Base-by-base conservation (phyloP, 1,140 invertebrate species). In the Drosophila subobscura region DNA sequence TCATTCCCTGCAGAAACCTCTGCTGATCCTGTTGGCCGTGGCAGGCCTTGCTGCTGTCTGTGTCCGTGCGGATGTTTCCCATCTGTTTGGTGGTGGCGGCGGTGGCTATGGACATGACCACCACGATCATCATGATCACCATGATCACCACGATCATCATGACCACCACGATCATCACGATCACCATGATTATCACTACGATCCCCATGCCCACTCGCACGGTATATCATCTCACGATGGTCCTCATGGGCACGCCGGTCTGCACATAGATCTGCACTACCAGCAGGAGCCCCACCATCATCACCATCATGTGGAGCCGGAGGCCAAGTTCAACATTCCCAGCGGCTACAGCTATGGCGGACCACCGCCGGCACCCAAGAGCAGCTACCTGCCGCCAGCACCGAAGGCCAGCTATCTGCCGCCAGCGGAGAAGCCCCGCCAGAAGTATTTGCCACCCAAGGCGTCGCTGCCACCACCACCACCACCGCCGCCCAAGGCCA, bases 341-440 rank as follows among this genome's bases (percentile, higher is more conserved):
- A 50, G 67, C 45, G 83, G 83, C 50, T 88, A 88, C 27, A 88
- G 58, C 23, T 89, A 89, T 51, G 54, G 20, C 1, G 64, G 68
- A n/a, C 83, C 59, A 12, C 10, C 33, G 10, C 33, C 33, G 10
- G 33, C 33, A 12, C 33, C 33, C 3, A 59, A 59, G 22, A 23
- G 16, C 29, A 50, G 29, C 23, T 59, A 59, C 14, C 40, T 59
- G 46, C 57, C 57, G 10, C 27, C 27, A 33, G 45, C 61, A 12
- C 33, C 33, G 2, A 59, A 59, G 22, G 20, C 12, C 29, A 59
- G 29, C 37, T 59, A 59, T 10, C 40, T 59, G 46, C 57, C 57
- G 10, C 27, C 27, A 33, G 45, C 61, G 2, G 61, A 75, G 41
- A 75, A 75, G 16, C 74, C 74, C 3, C 72, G 73, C 29, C 67